Evolutionary conservation across 2,888 invertebrate species (phyloP).

Genomic region (Aphidoletes aphidimyza): DNA sequence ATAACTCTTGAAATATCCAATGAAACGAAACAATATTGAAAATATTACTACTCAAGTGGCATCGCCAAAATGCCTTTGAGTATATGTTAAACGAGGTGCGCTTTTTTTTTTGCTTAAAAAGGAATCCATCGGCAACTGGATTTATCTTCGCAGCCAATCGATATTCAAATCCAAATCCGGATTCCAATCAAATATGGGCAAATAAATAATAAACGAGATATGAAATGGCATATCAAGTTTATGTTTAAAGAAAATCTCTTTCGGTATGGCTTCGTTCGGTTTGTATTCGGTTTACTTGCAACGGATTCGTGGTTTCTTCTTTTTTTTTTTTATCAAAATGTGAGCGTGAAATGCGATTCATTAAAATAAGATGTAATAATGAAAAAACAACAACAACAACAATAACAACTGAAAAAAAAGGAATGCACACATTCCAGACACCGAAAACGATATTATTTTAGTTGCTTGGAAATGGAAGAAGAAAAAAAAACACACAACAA

Average conservation of each 20-base stretch:
- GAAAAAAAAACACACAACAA: too few species aligned
- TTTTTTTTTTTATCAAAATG: neutral
- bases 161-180: neutral
- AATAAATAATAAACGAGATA: neutral
- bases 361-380: constrained; percentile 1
- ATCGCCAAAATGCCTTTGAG: neutral
- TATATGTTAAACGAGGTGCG: neutral
- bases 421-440: too few species aligned
- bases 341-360: constrained; percentile 4
- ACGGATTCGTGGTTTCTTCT: neutral
- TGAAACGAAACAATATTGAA: neutral
- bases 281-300: too few species aligned
- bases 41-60: neutral
- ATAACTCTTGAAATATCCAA: neutral
- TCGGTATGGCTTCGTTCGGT: neutral
- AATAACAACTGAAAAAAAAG: too few species aligned
- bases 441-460: neutral
- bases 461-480: too few species aligned
- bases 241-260: neutral
- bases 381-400: too few species aligned
- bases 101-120: neutral
- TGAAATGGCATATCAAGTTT: neutral
- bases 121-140: too few species aligned
- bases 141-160: neutral
- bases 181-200: neutral